Evolutionary conservation across 2,113 vertebrate genomes (phyloP), one percentile per base, ranked within the genome.

Genomic region (Chelonoidis abingdonii): DNA sequence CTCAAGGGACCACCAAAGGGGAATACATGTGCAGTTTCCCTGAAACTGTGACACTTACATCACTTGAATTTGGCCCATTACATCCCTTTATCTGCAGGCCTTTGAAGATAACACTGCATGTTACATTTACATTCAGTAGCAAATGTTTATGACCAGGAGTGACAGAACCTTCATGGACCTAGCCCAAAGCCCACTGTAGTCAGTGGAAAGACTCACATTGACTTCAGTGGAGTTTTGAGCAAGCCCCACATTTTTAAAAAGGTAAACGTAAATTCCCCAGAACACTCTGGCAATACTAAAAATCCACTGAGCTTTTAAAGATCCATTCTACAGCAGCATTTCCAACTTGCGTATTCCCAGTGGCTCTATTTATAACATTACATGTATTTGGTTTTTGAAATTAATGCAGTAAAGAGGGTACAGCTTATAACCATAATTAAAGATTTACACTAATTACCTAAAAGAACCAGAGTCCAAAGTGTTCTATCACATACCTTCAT

Each of bases 161-260:
- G 10, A 90, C 86, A 95, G 78, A 53, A 87, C 87, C 85, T 38
- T 65, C 57, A 53, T 57, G 50, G n/a, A 16, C 69, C 57, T 91
- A 75, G 25, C 12, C 91, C 14, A 75, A 81, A 89, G 38, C 62
- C 10, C 31, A 87, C 52, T 85, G 54, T 57, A 83, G 86, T 56
- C 93, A 94, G 92, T 54, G 89, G 84, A 92, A 95, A 41, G 35
- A 38, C 44, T 93, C 56, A 8, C 19, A 83, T 54, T 92, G 91
- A 88, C 86, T 81, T 80, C 17, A 75, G 47, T 2, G 57, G 75
- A 72, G 57, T 27, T 88, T 27, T 49, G 47, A 80, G 31, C 29
- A 22, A 17, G 25, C 78, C 21, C 78, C 29, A 44, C 1, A 11
- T 41, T 83, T 94, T 76, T 88, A 89, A 56, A 92, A 92, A 75